phyloP scores from a whole-genome alignment of 2,113 vertebrate species.

The Catharus minimus region DNA sequence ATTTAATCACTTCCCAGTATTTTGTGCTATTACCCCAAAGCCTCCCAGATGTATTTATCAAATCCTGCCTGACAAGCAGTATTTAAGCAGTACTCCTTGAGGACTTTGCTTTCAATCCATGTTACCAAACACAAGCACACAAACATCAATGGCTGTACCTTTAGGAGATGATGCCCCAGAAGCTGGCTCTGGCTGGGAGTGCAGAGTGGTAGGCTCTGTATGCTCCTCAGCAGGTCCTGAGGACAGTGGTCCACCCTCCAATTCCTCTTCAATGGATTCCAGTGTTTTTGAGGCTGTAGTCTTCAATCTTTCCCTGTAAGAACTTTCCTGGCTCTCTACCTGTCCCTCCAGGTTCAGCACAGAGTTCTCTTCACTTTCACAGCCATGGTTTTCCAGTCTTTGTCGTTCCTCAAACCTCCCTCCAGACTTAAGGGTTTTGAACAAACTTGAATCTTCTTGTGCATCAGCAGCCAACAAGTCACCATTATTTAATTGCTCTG shows the following conservation, averaged over 20 bases:
- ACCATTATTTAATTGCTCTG: neutral
- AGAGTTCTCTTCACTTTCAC: neutral
- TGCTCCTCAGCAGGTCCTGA: neutral
- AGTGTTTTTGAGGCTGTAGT: neutral
- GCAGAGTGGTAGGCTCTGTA: neutral
- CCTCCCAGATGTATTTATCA: neutral
- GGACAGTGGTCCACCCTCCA: neutral
- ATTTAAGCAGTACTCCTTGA: neutral
- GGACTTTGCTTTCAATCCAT: neutral
- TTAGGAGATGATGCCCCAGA: neutral
- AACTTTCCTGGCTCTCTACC: neutral
- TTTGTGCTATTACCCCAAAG: neutral
- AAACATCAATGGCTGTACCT: constrained; percentile 11
- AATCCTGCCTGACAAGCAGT: neutral
- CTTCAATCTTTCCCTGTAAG: neutral
- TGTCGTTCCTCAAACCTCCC: neutral
- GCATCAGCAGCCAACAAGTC: neutral
- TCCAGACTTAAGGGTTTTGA: neutral
- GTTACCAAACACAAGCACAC: neutral
- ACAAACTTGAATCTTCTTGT: neutral
- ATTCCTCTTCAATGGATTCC: constrained; percentile 31
- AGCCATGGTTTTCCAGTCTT: neutral
- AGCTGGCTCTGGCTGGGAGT: neutral
- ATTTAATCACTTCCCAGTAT: neutral
- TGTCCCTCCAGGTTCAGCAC: neutral